Conservation (phyloP, 2,888 invertebrate species). For the Oligia latruncula region DNA sequence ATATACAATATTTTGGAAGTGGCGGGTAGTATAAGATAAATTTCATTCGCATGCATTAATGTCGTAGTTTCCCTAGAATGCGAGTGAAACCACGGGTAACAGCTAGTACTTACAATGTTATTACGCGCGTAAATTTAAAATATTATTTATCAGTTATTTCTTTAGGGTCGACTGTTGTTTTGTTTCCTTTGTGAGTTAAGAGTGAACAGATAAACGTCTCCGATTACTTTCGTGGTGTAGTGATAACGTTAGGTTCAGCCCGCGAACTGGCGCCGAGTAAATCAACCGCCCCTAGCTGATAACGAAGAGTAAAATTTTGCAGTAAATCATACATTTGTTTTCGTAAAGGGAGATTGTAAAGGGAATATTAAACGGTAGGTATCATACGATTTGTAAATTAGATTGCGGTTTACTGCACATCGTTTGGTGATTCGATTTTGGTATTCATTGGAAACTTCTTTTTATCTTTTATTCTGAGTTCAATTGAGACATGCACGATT, state of each 20-base stretch:
- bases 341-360: slow-evolving; percentile 74
- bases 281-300: slow-evolving; percentile 86
- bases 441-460: slow-evolving; percentile 26
- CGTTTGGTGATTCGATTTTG: slow-evolving; percentile 37
- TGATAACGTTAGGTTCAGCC: slow-evolving; percentile 64
- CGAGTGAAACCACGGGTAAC: not conserved
- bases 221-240: slow-evolving; percentile 76
- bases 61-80: not conserved
- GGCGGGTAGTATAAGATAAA: too few relatives aligned
- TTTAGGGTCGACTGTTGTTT: slow-evolving; percentile 69
- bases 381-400: slow-evolving; percentile 68
- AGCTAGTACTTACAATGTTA: not conserved
- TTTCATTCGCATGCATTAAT: too few relatives aligned
- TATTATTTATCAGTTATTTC: slow-evolving; percentile 58
- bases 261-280: slow-evolving; percentile 80
- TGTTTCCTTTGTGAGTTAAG: slow-evolving; percentile 65
- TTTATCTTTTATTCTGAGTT: not conserved
- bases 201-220: slow-evolving; percentile 73
- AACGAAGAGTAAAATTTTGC: slow-evolving; percentile 81
- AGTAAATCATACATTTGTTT: slow-evolving; percentile 88
- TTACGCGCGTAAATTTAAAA: slow-evolving; percentile 27
- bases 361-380: slow-evolving; percentile 74
- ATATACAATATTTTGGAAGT: too few relatives aligned
- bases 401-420: slow-evolving; percentile 52
- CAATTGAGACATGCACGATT: not conserved